Evolutionary conservation across 2,113 vertebrate genomes (phyloP).

Genomic region (Rhineura floridana): DNA sequence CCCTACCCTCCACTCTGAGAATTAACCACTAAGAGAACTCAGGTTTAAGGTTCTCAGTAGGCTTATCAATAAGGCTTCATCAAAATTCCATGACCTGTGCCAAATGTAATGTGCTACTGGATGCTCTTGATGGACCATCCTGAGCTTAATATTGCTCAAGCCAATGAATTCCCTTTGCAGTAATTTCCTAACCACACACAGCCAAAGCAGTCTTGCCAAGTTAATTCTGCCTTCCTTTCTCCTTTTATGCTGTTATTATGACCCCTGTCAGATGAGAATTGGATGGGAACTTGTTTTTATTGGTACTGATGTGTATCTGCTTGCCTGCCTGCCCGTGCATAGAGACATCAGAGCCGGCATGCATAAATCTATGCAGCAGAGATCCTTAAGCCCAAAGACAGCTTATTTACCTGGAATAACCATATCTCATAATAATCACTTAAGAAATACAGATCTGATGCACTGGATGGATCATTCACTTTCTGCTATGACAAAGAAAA

Average conservation of each 20-base stretch:
- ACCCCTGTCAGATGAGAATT: not conserved
- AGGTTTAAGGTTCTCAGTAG: not conserved
- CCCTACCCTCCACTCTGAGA: too few species aligned
- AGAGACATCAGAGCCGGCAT: not conserved
- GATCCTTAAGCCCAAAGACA: not conserved
- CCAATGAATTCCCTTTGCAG: not conserved
- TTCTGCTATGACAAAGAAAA: conserved; percentile 4
- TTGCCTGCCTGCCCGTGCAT: not conserved
- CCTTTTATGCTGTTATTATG: not conserved
- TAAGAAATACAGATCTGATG: conserved; percentile 16
- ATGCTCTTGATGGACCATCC: not conserved
- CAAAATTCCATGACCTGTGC: not conserved
- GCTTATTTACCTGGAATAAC: not conserved
- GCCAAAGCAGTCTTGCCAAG: not conserved
- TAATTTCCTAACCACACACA: not conserved
- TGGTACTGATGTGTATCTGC: not conserved
- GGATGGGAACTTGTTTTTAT: not conserved
- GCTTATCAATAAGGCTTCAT: not conserved
- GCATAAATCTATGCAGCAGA: not conserved
- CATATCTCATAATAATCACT: conserved; percentile 6
- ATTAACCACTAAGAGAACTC: not conserved
- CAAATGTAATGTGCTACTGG: not conserved
- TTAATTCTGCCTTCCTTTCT: not conserved
- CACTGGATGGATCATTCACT: conserved; percentile 3
- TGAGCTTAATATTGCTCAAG: not conserved